These are phyloP conservation scores for Pentalonia nigronervosa DNA, from an alignment of 1,140 invertebrate genomes.

Conservation along the genomic window DNA sequence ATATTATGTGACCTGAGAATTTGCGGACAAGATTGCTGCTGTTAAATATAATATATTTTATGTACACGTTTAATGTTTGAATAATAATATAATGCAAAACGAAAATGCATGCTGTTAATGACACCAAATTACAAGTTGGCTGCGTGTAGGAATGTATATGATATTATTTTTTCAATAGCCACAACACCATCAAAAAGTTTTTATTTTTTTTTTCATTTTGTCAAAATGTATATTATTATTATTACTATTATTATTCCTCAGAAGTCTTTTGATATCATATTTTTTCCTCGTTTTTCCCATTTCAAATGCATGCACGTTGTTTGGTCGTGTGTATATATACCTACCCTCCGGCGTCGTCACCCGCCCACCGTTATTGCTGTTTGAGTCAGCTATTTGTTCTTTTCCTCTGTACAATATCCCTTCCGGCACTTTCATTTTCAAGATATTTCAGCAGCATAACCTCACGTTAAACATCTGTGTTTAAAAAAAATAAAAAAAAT, in stretches of 20 bases:
- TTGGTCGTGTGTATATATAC: not conserved
- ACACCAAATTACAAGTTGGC: not conserved
- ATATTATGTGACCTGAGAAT: not conserved
- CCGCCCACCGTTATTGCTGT: not conserved
- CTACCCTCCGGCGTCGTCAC: not conserved
- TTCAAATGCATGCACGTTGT: slow-evolving; percentile 27
- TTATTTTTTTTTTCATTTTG: slow-evolving; percentile 19
- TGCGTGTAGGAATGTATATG: not conserved
- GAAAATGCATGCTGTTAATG: slow-evolving; percentile 24
- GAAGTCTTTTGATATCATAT: slow-evolving; percentile 40
- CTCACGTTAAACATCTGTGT: not conserved
- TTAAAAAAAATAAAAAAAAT: too few relatives aligned
- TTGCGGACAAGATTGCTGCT: not conserved
- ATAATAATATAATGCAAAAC: not conserved
- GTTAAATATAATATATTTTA: slow-evolving; percentile 6
- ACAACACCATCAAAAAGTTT: slow-evolving; percentile 38
- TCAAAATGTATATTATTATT: slow-evolving; percentile 13
- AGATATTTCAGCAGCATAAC: not conserved
- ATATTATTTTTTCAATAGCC: not conserved
- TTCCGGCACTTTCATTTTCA: slow-evolving; percentile 5
- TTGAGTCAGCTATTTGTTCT: slow-evolving; percentile 37
- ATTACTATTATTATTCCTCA: slow-evolving; percentile 29
- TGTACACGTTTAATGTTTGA: not conserved
- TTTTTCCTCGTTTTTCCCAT: slow-evolving; percentile 12
- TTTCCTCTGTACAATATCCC: slow-evolving; percentile 26